Evolutionary conservation across 2,113 vertebrate species (phyloP), one percentile per base, ranked within the genome.

Genomic region (Aspiorhynchus laticeps): DNA sequence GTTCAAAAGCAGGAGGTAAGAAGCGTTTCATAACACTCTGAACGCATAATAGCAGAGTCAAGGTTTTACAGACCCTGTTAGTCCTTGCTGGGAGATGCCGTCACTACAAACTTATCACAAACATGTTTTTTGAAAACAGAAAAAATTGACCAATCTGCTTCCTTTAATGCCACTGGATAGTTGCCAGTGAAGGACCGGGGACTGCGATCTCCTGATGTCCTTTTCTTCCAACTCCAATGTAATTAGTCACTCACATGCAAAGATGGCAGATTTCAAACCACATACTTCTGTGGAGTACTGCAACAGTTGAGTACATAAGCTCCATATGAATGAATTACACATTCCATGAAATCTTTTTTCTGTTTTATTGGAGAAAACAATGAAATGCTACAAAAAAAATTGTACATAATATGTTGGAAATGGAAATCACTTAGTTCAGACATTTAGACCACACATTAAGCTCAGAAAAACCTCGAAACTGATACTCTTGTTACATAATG

Each of bases 301-400:
- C 19, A 41, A 21, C 75, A 51, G 12, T 7, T 26, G 14, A 76
- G 46, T 48, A 26, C n/a, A 31, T 10, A 77, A 77, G 26, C 17
- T 31, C 26, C 26, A 53, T 33, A 28, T 48, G 8, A 76, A 46
- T 48, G 24, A 51, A 19, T 51, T 19, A 77, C n/a, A 53, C 15
- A 76, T 46, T 46, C 2, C 59, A 28, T 15, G 24, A 24, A 10
- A 26, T 0, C 1, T 67, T n/a, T 51, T 69, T 5, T 67, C 12
- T 69, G 24, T 28, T 69, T 69, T 33, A 83, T 83, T 51, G 26
- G 41, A 48, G 63, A 83, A 83, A 56, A 61, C n/a, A 59, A 24
- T 79, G 41, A 48, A 69, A 83, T 14, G 2, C 14, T 12, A 7
- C 3, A 33, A n/a, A 61, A 61, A 38, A 31, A 17, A 2, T 10